Evolutionary conservation across 2,113 vertebrate species (phyloP).

Genomic region (Castor canadensis): DNA sequence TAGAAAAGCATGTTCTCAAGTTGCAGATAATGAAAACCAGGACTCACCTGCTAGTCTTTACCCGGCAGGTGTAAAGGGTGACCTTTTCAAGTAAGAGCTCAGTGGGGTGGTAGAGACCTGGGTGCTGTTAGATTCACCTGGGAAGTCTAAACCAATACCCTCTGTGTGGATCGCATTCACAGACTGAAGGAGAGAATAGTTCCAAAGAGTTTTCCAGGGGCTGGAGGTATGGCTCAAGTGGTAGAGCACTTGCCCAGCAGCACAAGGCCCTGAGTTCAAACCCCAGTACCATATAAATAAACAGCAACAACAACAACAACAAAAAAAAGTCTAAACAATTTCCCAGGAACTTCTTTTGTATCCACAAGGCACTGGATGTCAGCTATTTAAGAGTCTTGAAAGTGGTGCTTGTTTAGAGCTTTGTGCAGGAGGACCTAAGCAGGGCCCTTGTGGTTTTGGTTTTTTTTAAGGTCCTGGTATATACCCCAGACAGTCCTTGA

Average conservation of each 20-base stretch:
- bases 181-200: not conserved
- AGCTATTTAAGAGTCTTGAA: not conserved
- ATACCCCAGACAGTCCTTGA: too few species aligned
- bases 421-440: not conserved
- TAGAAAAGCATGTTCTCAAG: too few species aligned
- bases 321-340: not conserved
- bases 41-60: not conserved
- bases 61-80: not conserved
- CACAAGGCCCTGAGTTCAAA: too few species aligned
- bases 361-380: not conserved
- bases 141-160: not conserved
- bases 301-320: too few species aligned
- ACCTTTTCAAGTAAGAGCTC: not conserved
- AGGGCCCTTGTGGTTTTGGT: too few species aligned
- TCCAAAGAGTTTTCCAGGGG: too few species aligned
- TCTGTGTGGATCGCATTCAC: not conserved
- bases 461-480: too few species aligned
- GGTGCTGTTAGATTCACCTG: not conserved
- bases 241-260: too few species aligned
- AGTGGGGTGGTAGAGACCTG: not conserved
- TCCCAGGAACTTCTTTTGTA: not conserved
- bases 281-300: too few species aligned
- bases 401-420: not conserved
- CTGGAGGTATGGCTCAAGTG: too few species aligned
- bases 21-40: not conserved